Base-by-base conservation (phyloP, 2,888 invertebrate genomes). In the Drosophila mimetica region DNA sequence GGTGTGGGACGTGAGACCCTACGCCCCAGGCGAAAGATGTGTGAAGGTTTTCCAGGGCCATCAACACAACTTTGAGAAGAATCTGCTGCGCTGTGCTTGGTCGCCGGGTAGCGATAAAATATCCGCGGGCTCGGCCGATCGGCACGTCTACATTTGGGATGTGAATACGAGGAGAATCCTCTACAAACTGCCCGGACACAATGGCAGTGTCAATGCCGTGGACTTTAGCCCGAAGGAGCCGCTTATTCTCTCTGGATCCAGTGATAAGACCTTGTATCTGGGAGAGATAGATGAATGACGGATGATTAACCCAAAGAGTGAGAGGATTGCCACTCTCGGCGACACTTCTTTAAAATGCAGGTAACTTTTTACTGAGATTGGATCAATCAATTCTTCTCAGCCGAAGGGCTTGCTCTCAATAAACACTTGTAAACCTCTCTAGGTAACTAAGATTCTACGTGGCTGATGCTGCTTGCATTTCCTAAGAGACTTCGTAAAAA, bases 51-150 rank as follows among this genome's bases (percentile, higher is more conserved):
- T 98, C 76, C 94, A 95, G 11, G 98, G 99, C 0, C 98, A 99
- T 92, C 97, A 97, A 87, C 99, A 99, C 92, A 99, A 98, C 92
- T 99, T 98, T 91, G 99, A 99, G 92, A 97, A 97, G 92, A 99
- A 99, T 93, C 93, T 99, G 64, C 92, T 99, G 60, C 93, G 97
- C 16, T 98, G 98, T 90, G 94, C 96, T 0, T 99, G 99, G 99
- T 95, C 98, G 1, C 94, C 95, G 0, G 98, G 99, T 92, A 98
- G 98, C 1, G 96, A 96, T 58, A 97, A 97, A 93, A 95, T 91
- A 48, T 90, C 91, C 2, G 95, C 97, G 0, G 99, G 99, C 0
- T 99, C 99, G 0, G 96, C 98, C 0, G 99, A 99, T 92, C 94
- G 99, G 47, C 97, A 96, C 92, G 96, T 99, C 30, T 98, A 99